Evolutionary conservation across 2,797 vertebrate species (phyloP).

Genomic region (Xerus rutilus): DNA sequence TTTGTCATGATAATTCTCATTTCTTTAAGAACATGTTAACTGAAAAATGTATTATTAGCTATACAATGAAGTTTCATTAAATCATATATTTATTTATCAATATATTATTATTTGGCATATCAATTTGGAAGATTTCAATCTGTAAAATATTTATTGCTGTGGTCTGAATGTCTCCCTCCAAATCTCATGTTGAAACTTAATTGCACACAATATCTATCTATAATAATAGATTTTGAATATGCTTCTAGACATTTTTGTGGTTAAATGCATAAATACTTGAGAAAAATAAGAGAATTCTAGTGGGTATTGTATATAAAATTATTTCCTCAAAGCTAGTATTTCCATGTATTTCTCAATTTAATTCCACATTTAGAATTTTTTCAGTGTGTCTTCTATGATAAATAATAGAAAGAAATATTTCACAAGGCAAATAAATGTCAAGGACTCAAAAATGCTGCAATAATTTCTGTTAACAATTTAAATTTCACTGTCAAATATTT

Average conservation of each 20-base stretch:
- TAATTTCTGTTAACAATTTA: slow-evolving; percentile 68
- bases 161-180: neutral
- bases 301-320: neutral
- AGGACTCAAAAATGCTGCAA: slow-evolving; percentile 9
- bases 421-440: slow-evolving; percentile 72
- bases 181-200: neutral
- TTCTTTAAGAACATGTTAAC: neutral
- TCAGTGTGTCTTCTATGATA: slow-evolving; percentile 58
- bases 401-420: slow-evolving; percentile 69
- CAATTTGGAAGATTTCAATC: neutral
- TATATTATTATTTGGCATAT: neutral
- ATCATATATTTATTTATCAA: neutral
- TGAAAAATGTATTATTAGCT: neutral
- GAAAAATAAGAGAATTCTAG: slow-evolving; percentile 23
- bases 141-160: neutral
- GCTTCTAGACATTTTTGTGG: slow-evolving; percentile 11
- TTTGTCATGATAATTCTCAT: neutral
- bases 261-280: neutral
- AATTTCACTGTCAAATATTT: slow-evolving; percentile 75
- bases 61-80: neutral
- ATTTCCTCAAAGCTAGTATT: slow-evolving; percentile 58
- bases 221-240: slow-evolving; percentile 10
- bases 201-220: neutral
- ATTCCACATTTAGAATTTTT: slow-evolving; percentile 43
- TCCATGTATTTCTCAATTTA: slow-evolving; percentile 58